These are phyloP conservation scores for Siderastrea radians DNA, from an alignment of 92 coral and sea anemone genomes.

Conservation along the genomic window DNA sequence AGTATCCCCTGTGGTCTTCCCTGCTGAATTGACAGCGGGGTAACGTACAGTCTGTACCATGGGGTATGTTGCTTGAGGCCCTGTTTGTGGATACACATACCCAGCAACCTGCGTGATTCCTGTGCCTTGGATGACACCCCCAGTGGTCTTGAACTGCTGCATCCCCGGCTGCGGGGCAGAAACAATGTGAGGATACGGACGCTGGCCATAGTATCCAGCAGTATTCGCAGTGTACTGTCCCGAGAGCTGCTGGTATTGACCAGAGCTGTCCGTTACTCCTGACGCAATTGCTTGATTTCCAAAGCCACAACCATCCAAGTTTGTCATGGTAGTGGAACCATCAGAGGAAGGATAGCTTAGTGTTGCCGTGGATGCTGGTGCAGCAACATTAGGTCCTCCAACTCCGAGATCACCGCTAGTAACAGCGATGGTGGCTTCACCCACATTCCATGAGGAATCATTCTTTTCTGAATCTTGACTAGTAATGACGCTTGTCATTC, in stretches of 20 bases:
- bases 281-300: slow-evolving; percentile 81
- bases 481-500: slow-evolving; percentile 71
- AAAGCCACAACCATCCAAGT: slow-evolving; percentile 90
- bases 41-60: slow-evolving; percentile 97
- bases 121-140: slow-evolving; percentile 90
- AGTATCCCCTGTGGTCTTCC: slow-evolving; percentile 81
- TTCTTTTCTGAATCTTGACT: slow-evolving; percentile 83
- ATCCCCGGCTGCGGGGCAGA: slow-evolving; percentile 91
- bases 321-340: slow-evolving; percentile 80
- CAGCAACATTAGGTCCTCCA: slow-evolving; percentile 79
- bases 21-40: slow-evolving; percentile 87
- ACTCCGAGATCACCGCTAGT: slow-evolving; percentile 80
- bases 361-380: slow-evolving; percentile 82
- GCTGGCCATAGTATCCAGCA: slow-evolving; percentile 89
- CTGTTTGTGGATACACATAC: slow-evolving; percentile 88
- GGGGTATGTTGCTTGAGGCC: slow-evolving; percentile 85
- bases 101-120: slow-evolving; percentile 88
- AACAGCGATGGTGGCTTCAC: slow-evolving; percentile 63
- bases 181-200: slow-evolving; percentile 96
- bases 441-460: slow-evolving; percentile 79
- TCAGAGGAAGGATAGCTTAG: slow-evolving; percentile 83
- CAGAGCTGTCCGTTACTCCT: slow-evolving; percentile 78
- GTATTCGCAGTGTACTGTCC: slow-evolving; percentile 91
- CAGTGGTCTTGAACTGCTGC: slow-evolving; percentile 83
- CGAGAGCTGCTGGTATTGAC: slow-evolving; percentile 83